Evolutionary conservation across 2,113 vertebrate genomes (phyloP).

Genomic region (Willisornis vidua): DNA sequence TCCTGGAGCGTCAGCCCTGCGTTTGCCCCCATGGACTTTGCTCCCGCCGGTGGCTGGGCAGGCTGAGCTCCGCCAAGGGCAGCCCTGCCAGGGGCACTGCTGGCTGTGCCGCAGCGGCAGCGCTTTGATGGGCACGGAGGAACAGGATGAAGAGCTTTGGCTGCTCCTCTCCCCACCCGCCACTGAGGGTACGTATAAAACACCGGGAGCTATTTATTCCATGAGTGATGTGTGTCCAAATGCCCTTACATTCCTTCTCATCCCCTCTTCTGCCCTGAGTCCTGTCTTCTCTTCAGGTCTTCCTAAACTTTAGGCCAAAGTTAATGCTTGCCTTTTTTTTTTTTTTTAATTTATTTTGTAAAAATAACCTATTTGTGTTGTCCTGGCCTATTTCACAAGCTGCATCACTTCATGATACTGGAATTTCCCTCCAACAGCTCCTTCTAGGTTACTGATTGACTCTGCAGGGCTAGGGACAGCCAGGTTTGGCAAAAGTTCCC

Average conservation of each 20-base stretch:
- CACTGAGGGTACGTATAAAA: not conserved
- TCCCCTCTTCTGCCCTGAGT: not conserved
- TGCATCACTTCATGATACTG: not conserved
- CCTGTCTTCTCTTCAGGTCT: not conserved
- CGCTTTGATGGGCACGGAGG: not conserved
- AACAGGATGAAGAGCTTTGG: not conserved
- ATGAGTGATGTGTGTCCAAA: not conserved
- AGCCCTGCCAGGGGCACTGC: not conserved
- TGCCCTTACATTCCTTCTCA: not conserved
- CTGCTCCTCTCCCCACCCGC: not conserved
- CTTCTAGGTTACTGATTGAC: not conserved
- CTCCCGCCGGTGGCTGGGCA: accelerated
- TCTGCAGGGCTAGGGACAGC: not conserved
- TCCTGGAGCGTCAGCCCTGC: not conserved
- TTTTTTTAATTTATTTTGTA: not conserved
- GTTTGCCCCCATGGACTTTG: not conserved
- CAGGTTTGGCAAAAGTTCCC: not conserved
- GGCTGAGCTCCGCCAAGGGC: not conserved
- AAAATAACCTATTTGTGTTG: not conserved
- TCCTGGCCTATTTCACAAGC: not conserved
- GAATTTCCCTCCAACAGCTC: not conserved
- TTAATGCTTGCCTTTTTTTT: not conserved
- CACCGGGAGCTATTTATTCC: not conserved
- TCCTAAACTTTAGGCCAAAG: not conserved
- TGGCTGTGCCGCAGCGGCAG: accelerated